phyloP scores from a whole-genome alignment of 2,113 vertebrate species.

The Loxodonta africana region DNA sequence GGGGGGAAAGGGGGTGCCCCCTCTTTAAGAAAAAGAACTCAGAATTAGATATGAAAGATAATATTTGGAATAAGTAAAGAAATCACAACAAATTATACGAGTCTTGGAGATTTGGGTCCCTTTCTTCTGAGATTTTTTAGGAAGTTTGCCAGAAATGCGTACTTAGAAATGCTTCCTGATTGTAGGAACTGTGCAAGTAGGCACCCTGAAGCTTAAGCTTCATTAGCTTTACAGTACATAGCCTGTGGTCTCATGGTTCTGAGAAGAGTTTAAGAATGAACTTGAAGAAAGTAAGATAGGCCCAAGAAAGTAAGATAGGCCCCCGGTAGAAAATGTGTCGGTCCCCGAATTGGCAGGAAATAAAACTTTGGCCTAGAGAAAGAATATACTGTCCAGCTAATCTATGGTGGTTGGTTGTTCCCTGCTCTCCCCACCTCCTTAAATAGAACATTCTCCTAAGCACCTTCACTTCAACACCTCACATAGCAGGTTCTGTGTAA shows the following conservation, averaged over 20 bases:
- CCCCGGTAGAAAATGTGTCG: conserved; percentile 50
- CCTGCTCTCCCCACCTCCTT: conserved; percentile 7
- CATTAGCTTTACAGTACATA: not conserved
- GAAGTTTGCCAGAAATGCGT: conserved; percentile 59
- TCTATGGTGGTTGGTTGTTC: conserved; percentile 7
- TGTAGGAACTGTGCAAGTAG: conserved; percentile 38
- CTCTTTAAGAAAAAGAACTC: conserved; percentile 47
- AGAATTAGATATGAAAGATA: conserved; percentile 41
- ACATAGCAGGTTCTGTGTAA: not conserved
- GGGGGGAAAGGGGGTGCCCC: not conserved
- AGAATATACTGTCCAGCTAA: not conserved
- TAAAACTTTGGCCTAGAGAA: conserved; percentile 35
- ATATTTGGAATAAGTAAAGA: conserved; percentile 46
- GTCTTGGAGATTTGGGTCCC: conserved; percentile 36
- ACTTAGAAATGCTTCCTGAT: conserved; percentile 50
- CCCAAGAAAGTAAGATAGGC: not conserved
- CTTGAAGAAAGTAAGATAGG: not conserved
- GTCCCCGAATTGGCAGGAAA: conserved; percentile 6
- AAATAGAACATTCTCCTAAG: conserved; percentile 61
- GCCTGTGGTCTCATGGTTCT: conserved; percentile 40
- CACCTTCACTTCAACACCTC: not conserved
- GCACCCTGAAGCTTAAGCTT: not conserved
- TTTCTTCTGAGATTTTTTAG: conserved; percentile 63
- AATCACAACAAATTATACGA: not conserved
- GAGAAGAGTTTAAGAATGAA: conserved; percentile 42